These are phyloP conservation scores for Pelecanoides urinatrix DNA, from an alignment of 2,113 vertebrate species.

Conservation along the genomic window DNA sequence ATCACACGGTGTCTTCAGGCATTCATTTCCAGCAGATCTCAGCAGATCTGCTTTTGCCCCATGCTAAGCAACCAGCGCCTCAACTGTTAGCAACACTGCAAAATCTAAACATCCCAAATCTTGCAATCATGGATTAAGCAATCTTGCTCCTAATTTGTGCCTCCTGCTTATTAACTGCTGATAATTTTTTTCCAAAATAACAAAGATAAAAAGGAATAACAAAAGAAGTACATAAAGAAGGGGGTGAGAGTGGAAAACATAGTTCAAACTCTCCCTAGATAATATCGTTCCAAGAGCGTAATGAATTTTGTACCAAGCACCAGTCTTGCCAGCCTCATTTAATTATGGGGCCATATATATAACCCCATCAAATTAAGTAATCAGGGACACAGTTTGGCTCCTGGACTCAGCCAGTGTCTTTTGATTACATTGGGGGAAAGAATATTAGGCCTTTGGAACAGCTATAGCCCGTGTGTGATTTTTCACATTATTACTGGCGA, in stretches of 20 bases:
- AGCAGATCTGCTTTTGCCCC: not conserved
- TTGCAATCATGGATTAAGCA: not conserved
- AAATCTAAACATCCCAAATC: not conserved
- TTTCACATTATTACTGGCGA: slow-evolving; percentile 23
- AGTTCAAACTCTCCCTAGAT: not conserved
- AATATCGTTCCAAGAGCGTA: not conserved
- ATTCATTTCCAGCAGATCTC: not conserved
- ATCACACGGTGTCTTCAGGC: not conserved
- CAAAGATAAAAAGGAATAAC: not conserved
- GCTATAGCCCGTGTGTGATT: not conserved
- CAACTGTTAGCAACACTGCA: not conserved
- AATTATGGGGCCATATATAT: not conserved
- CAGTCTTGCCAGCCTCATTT: not conserved
- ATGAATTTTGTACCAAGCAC: slow-evolving; percentile 9
- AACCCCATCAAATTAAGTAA: slow-evolving; percentile 22
- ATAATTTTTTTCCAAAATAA: not conserved
- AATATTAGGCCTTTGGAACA: slow-evolving; percentile 12
- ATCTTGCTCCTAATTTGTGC: not conserved
- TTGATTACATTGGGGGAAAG: not conserved
- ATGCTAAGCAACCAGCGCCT: not conserved
- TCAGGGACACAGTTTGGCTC: not conserved
- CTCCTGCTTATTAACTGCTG: not conserved
- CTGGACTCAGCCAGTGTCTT: not conserved
- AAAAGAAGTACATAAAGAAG: not conserved
- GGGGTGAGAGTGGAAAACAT: not conserved